Evolutionary conservation across 2,113 vertebrate species (phyloP).

Genomic region (Pholis gunnellus): DNA sequence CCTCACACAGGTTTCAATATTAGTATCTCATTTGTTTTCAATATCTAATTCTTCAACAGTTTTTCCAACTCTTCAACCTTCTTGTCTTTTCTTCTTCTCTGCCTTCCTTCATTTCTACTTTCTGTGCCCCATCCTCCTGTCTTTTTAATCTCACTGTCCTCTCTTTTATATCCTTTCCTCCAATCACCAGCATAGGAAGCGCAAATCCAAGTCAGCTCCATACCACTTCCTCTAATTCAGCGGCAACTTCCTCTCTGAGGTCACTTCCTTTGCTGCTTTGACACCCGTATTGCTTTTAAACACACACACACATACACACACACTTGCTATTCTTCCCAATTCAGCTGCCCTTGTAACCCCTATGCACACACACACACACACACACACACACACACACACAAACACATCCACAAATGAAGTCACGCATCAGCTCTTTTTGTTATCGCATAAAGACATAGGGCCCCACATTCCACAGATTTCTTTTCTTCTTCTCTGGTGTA

Average conservation of each 20-base stretch:
- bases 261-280: slow-evolving; percentile 70
- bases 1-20: not conserved
- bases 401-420: slow-evolving; percentile 48
- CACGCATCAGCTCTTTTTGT: slow-evolving; percentile 57
- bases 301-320: slow-evolving; percentile 6
- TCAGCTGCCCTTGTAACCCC: slow-evolving; percentile 36
- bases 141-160: slow-evolving; percentile 23
- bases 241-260: slow-evolving; percentile 72
- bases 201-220: slow-evolving; percentile 63
- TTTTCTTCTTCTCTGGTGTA: slow-evolving; percentile 48
- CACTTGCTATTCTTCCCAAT: slow-evolving; percentile 5
- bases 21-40: not conserved
- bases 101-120: not conserved
- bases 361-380: slow-evolving; percentile 12
- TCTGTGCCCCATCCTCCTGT: not conserved
- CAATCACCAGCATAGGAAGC: slow-evolving; percentile 56
- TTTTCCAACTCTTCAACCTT: not conserved
- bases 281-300: slow-evolving; percentile 53
- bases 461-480: slow-evolving; percentile 54
- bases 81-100: not conserved
- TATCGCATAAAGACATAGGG: slow-evolving; percentile 42
- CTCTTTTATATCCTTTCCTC: slow-evolving; percentile 29
- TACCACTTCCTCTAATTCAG: slow-evolving; percentile 81
- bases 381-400: slow-evolving; percentile 4
- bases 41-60: not conserved